phyloP scores from a whole-genome alignment of 2,113 vertebrate species.

The Carassius carassius region DNA sequence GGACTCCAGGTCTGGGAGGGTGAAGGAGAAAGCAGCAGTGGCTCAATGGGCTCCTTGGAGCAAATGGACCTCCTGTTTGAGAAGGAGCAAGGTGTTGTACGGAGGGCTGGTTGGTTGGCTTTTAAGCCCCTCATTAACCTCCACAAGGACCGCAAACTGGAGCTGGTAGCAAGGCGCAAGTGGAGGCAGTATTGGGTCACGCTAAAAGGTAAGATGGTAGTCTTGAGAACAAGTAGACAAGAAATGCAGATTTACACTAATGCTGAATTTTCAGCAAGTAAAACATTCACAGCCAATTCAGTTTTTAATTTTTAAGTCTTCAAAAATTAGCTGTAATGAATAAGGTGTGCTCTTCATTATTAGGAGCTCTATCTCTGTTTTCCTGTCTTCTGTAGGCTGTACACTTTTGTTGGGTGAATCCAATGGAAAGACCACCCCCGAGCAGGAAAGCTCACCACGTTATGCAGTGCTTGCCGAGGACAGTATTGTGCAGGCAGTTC shows the following conservation, averaged over 20 bases:
- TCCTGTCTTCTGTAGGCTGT: conserved; percentile 76
- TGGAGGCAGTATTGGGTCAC: conserved; percentile 98
- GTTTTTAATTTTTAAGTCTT: background rate
- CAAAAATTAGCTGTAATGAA: background rate
- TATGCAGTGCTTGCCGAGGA: conserved; percentile 85
- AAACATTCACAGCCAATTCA: background rate
- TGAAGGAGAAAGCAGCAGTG: conserved; percentile 82
- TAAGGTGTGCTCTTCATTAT: background rate
- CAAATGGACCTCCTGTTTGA: conserved; percentile 92
- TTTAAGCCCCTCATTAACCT: conserved; percentile 92
- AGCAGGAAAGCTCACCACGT: conserved; percentile 77
- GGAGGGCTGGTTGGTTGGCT: conserved; percentile 93
- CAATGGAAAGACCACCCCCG: conserved; percentile 76
- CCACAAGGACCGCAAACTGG: conserved; percentile 95
- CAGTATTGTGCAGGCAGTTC: conserved; percentile 88
- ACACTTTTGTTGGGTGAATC: conserved; percentile 88
- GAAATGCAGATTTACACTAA: no score
- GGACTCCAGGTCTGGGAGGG: conserved; percentile 62
- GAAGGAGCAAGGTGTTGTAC: conserved; percentile 94
- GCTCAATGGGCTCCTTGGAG: conserved; percentile 90
- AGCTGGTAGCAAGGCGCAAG: conserved; percentile 86
- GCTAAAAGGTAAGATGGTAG: conserved; percentile 83
- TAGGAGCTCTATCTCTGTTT: background rate
- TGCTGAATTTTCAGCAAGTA: no score
- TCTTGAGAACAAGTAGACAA: no score